A percentile compares a stretch with the other conserved stretches of the same genome.
phyloP scores from a whole-genome alignment of 2,797 vertebrate species.

The Vultur gryphus region DNA sequence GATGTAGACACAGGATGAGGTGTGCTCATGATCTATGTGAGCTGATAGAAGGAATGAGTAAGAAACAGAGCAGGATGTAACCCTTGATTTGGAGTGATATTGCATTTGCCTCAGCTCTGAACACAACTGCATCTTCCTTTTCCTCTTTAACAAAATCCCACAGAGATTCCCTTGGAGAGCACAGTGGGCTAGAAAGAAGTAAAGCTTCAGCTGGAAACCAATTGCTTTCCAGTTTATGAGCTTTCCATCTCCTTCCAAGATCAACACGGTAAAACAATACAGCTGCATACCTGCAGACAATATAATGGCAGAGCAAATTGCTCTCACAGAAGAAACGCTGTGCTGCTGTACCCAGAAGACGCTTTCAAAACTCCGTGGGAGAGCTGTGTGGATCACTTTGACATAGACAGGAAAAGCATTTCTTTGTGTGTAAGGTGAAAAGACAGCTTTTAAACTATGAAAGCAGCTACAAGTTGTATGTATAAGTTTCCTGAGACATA shows the following conservation, averaged over 20 bases:
- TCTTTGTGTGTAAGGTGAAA: conserved; percentile 5
- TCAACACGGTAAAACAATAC: conserved; percentile 21
- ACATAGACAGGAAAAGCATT: not conserved
- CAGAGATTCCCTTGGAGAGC: conserved; percentile 7
- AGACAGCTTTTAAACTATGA: conserved; percentile 27
- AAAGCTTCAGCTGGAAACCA: conserved; percentile 4
- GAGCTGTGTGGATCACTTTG: not conserved
- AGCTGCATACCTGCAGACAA: conserved; percentile 45
- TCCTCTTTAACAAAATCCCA: not conserved
- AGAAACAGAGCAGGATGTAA: not conserved
- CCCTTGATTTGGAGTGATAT: not conserved
- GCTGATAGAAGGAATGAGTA: not conserved
- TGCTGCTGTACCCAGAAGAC: not conserved
- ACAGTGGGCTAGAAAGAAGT: not conserved
- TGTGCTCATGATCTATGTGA: not conserved
- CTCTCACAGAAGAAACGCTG: conserved; percentile 26
- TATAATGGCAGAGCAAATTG: conserved; percentile 36
- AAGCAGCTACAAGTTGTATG: not conserved
- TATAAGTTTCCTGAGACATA: not conserved
- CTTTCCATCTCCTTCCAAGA: conserved; percentile 41
- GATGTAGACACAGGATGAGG: not conserved
- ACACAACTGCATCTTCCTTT: not conserved
- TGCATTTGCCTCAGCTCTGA: not conserved
- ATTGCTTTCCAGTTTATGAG: conserved; percentile 32
- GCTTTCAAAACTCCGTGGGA: not conserved